phyloP scores from a whole-genome alignment of 2,797 vertebrate species.

The Tragelaphus oryx region DNA sequence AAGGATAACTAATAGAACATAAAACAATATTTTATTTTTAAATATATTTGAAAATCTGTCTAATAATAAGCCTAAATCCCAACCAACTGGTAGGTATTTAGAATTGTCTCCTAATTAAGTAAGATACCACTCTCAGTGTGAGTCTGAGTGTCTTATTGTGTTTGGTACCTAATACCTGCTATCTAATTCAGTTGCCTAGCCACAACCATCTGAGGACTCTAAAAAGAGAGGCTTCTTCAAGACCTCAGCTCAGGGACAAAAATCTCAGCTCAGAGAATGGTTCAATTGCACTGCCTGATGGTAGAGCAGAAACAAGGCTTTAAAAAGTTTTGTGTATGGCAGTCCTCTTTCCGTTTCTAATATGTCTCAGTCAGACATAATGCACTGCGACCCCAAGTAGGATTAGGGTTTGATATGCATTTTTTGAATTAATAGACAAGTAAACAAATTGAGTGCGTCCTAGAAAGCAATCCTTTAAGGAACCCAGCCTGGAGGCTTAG shows the following conservation, averaged over 20 bases:
- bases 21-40: background rate
- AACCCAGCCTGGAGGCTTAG: background rate
- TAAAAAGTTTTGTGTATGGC: background rate
- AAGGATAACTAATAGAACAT: background rate
- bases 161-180: background rate
- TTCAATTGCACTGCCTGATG: background rate
- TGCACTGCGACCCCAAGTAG: background rate
- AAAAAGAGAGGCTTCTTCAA: background rate
- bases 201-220: background rate
- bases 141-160: background rate
- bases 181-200: background rate
- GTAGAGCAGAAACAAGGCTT: background rate
- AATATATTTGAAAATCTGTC: conserved; percentile 10
- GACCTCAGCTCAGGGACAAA: background rate
- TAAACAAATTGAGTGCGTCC: background rate
- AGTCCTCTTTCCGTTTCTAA: background rate
- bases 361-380: background rate
- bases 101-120: background rate
- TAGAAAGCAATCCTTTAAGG: background rate
- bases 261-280: background rate
- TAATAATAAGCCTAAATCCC: background rate
- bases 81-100: background rate
- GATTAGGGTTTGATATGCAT: background rate
- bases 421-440: conserved; percentile 8
- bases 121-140: background rate